Conservation (phyloP, 2,113 vertebrate species). For the Chionis minor region DNA sequence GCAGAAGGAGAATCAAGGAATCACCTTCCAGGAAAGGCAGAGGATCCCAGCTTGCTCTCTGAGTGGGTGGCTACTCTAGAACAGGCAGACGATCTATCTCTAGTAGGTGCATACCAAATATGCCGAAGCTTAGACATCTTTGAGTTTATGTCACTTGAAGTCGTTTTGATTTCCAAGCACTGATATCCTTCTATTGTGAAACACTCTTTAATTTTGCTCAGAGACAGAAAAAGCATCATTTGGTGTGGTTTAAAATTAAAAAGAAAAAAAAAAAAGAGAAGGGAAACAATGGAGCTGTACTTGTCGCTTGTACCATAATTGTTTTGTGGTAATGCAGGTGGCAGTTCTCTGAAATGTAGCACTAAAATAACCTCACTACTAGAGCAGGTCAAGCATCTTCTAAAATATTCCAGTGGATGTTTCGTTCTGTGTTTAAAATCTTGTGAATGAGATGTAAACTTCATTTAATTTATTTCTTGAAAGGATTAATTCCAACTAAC, state of each 20-base stretch:
- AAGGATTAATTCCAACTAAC: background rate
- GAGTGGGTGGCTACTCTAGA: background rate
- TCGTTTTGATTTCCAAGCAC: background rate
- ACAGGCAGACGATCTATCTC: background rate
- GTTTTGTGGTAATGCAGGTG: background rate
- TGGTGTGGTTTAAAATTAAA: background rate
- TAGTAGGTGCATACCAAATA: background rate
- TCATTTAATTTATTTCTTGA: background rate
- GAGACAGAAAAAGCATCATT: background rate
- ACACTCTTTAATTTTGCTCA: background rate
- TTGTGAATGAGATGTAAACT: background rate
- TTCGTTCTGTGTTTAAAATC: background rate
- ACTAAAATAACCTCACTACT: background rate
- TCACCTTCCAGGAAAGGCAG: conserved; percentile 28
- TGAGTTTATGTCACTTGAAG: background rate
- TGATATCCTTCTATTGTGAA: background rate
- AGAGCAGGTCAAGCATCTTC: background rate
- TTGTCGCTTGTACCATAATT: background rate
- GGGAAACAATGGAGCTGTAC: background rate
- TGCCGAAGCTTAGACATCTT: background rate
- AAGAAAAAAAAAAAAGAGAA: background rate
- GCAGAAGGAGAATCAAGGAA: conserved; percentile 35
- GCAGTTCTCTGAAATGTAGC: background rate
- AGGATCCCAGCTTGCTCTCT: background rate
- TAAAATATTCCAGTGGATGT: background rate